Conservation (phyloP, 2,888 invertebrate species). For the Synanthedon andrenaeformis region DNA sequence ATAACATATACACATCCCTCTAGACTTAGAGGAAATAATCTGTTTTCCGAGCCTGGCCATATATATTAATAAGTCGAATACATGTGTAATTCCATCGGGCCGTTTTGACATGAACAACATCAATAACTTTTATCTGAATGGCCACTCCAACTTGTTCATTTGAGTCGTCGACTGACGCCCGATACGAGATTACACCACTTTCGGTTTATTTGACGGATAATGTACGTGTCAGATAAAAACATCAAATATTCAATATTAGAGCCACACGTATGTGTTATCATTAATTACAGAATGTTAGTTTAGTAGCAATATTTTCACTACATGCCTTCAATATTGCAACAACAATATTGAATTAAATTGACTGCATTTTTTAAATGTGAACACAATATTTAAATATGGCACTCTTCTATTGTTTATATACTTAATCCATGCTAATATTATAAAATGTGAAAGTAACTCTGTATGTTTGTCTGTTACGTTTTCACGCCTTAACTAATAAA, state of each 20-base stretch:
- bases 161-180: slow-evolving; percentile 34
- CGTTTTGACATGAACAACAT: slow-evolving; percentile 22
- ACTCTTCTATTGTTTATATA: too few species aligned
- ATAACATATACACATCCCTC: too few species aligned
- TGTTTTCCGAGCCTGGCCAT: too few species aligned
- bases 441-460: too few species aligned
- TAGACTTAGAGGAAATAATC: too few species aligned
- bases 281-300: not conserved
- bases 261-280: not conserved
- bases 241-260: slow-evolving; percentile 9
- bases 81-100: too few species aligned
- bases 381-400: too few species aligned
- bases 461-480: too few species aligned
- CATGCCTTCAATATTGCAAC: slow-evolving; percentile 20
- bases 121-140: slow-evolving; percentile 46
- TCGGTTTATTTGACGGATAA: slow-evolving; percentile 49
- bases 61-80: too few species aligned
- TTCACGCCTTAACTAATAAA: too few species aligned
- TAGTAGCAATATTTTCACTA: slow-evolving; percentile 7
- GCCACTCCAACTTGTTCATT: slow-evolving; percentile 50
- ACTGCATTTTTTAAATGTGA: slow-evolving; percentile 14
- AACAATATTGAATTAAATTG: slow-evolving; percentile 20
- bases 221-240: slow-evolving; percentile 37
- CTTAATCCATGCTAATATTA: too few species aligned
- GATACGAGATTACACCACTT: slow-evolving; percentile 35